A percentile compares a stretch with the other conserved stretches of the same genome.
phyloP scores from a whole-genome alignment of 1,140 invertebrate species.

The Agrilus planipennis region DNA sequence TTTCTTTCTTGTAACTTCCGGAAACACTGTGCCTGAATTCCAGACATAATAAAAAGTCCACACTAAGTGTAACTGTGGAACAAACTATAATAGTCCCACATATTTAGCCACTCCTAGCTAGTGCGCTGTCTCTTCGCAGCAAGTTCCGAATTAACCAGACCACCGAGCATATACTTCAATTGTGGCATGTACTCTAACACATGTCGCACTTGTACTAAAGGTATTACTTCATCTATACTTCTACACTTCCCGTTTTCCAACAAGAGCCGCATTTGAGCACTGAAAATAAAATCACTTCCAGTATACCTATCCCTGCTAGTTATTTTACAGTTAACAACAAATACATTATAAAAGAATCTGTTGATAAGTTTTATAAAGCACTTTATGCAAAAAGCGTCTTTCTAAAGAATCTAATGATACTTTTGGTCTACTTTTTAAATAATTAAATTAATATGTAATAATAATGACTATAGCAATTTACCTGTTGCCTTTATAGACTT shows the following conservation, averaged over 20 bases:
- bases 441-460: too few species aligned
- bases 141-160: slow-evolving; percentile 26
- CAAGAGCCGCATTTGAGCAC: slow-evolving; percentile 60
- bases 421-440: too few species aligned
- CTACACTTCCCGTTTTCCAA: slow-evolving; percentile 60
- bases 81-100: slow-evolving; percentile 21
- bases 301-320: not conserved
- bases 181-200: slow-evolving; percentile 78
- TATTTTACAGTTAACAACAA: not conserved
- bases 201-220: slow-evolving; percentile 66
- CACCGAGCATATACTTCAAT: slow-evolving; percentile 64
- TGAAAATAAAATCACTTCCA: slow-evolving; percentile 30
- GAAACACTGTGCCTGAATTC: too few species aligned
- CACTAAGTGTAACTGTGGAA: not conserved
- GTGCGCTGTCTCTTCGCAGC: slow-evolving; percentile 45
- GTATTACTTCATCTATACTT: slow-evolving; percentile 46
- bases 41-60: too few species aligned
- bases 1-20: too few species aligned
- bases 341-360: not conserved
- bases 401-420: too few species aligned
- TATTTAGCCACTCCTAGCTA: slow-evolving; percentile 45
- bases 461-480: too few species aligned
- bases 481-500: slow-evolving; percentile 70
- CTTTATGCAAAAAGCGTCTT: too few species aligned
- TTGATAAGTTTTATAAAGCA: too few species aligned